Evolutionary conservation across 37 sponge, comb jelly and placozoan genomes (phyloP), one percentile per base, ranked within the genome.

Genomic region (Halichondria panicea): DNA sequence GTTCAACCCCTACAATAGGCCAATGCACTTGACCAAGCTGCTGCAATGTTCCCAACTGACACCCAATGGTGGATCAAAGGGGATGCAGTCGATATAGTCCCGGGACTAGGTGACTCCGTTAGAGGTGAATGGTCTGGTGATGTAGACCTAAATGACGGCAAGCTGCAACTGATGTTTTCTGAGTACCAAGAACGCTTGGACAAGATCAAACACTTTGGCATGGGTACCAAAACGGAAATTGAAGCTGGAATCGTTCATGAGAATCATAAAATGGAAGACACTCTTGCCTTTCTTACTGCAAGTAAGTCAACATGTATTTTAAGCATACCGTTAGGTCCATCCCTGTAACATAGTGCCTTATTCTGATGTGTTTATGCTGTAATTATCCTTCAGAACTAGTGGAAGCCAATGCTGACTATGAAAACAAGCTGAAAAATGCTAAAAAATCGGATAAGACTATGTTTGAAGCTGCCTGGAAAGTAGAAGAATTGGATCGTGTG

Each of bases 401-500:
- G 7, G 24, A 5, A 27, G 70, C 70, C 22, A 24, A 68, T 13
- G 9, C 18, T 25, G 9, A 68, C 4, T 68, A 68, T n/a, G 21
- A 22, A 25, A 28, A 68, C 27, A 68, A 44, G 44, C 9, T 68
- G 24, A 8, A 68, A 50, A 12, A 46, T 28, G n/a, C 9, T 27
- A 27, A 68, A 12, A 68, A 24, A 9, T 24, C 42, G 7, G 4
- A 7, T 44, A 68, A 43, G 30, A 24, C 70, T 45, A 9, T 68
- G 11, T 68, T 68, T 44, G 70, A 43, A 8, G 70, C 70, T 68
- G 73, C 40, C 4, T 72, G 73, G 73, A 55, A 72, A 18, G 73
- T 72, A 15, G 73, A 72, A 31, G 73, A 72, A 35, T 24, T 72
- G 24, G 35, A 55, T 15, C 18, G 58, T 6, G 21, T 72, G 9